Conservation (phyloP, 2,888 invertebrate genomes). For the Hydriomena furcata region DNA sequence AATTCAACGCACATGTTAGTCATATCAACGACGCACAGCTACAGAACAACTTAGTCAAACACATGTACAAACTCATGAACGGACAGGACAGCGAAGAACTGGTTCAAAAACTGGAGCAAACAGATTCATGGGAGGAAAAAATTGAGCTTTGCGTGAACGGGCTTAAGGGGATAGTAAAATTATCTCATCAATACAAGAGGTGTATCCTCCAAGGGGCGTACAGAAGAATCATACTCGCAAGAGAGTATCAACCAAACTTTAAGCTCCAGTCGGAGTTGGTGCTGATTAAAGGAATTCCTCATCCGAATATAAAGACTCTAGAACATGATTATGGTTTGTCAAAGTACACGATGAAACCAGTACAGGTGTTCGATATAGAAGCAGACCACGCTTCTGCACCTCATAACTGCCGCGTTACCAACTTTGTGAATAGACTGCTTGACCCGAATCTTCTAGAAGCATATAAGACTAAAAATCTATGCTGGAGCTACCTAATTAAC, state of each 20-base stretch:
- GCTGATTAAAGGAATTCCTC: conserved; percentile 48
- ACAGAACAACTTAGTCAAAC: conserved; percentile 44
- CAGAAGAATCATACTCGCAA: conserved; percentile 41
- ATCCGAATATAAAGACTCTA: conserved; percentile 28
- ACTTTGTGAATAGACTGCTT: conserved; percentile 42
- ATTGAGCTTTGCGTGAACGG: conserved; percentile 40
- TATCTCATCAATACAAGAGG: conserved; percentile 45
- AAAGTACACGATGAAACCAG: conserved; percentile 39
- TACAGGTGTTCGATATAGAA: no score
- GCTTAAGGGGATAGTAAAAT: conserved; percentile 37
- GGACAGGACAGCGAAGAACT: conserved; percentile 38
- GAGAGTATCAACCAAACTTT: conserved; percentile 41
- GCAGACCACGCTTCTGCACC: conserved; percentile 41
- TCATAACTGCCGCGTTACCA: conserved; percentile 42
- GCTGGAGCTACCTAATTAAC: conserved; percentile 34
- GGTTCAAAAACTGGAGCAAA: conserved; percentile 34
- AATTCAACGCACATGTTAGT: conserved; percentile 48
- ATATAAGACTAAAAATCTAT: conserved; percentile 40
- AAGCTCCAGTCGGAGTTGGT: conserved; percentile 45
- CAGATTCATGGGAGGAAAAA: conserved; percentile 43
- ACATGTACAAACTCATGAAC: conserved; percentile 46
- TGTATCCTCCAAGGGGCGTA: conserved; percentile 44
- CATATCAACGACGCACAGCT: conserved; percentile 40
- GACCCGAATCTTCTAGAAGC: conserved; percentile 34
- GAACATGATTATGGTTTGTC: conserved; percentile 46